Percentiles rank a stretch among this genome's conserved stretches.
These are phyloP conservation scores for Mastomys natalensis DNA, from an alignment of 2,113 vertebrate genomes.

Conservation along the genomic window DNA sequence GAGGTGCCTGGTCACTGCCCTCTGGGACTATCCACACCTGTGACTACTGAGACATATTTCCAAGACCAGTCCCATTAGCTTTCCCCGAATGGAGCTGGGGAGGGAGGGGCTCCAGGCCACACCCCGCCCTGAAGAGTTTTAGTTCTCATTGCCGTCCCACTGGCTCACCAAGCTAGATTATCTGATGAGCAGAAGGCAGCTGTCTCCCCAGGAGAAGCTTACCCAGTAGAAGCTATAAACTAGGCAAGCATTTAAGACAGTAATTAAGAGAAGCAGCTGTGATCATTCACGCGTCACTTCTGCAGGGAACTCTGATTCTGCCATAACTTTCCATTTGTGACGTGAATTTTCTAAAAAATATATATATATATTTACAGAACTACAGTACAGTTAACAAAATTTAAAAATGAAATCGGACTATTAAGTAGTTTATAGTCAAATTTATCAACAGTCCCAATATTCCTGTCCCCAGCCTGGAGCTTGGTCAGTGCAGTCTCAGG, in stretches of 20 bases:
- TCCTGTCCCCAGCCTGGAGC: too few species aligned
- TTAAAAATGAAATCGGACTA: background rate
- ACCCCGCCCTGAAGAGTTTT: too few species aligned
- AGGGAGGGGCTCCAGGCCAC: background rate
- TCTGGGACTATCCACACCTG: too few species aligned
- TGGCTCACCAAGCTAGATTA: background rate
- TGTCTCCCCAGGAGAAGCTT: background rate
- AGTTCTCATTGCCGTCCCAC: background rate
- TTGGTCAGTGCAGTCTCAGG: background rate
- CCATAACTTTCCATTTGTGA: conserved; percentile 25
- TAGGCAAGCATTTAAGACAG: conserved; percentile 41
- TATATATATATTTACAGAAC: background rate
- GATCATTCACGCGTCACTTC: conserved; percentile 12
- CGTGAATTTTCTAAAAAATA: background rate
- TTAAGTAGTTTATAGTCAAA: background rate
- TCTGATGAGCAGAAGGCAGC: background rate
- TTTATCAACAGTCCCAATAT: background rate
- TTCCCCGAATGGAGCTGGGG: background rate
- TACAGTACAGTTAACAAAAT: conserved; percentile 38
- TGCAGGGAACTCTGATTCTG: background rate
- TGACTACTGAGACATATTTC: background rate
- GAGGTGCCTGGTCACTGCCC: background rate
- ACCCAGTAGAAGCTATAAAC: background rate
- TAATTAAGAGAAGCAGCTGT: background rate
- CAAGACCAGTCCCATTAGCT: background rate